Base-by-base conservation (phyloP, 2,888 invertebrate species). In the Allacma fusca region DNA sequence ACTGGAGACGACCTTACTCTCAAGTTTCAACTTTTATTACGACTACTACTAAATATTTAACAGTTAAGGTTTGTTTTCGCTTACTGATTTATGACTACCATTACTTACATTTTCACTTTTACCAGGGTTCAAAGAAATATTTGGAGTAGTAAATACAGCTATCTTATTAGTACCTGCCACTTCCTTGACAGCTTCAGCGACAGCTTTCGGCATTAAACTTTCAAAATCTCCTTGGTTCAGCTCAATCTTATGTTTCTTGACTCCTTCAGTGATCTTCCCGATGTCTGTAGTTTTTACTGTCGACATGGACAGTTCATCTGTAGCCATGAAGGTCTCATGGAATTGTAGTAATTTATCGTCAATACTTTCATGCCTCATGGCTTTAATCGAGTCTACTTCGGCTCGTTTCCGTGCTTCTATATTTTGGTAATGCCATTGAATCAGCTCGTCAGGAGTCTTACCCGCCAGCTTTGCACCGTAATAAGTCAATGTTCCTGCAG, bases 181-280 rank as follows among this genome's bases (percentile, higher is more conserved):
- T 84, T 89, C 89, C 44, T 93, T 85, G 21, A 92, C 16, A 1
- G 87, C 86, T 75, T 91, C 78, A 1, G 92, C 74, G n/a, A 87
- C 71, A 1, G 86, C 79, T 1, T 93, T 93, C 68, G 89, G 91
- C 0, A 91, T 57, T 0, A 89, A 85, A 71, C 93, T 93, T 75
- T 93, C 85, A 0, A 86, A 84, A 7, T 89, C 87, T 71, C 93
- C 90, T 90, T 85, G 64, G 88, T 88, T 2, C 26, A 29, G 34
- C 23, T 16, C 13, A n/a, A 29, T 26, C 28, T 29, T 29, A 13
- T 29, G 16, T 1, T 34, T 21, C 16, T 29, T 67, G 24, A 67
- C 29, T 1, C 19, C 67, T n/a, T 29, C 28, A 12, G 34, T 21
- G 13, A 67, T 28, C 1, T 4, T 28, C 2, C 34, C 34, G 16